Evolutionary conservation across 2,888 invertebrate species (phyloP).

Genomic region (Ophion costatus): DNA sequence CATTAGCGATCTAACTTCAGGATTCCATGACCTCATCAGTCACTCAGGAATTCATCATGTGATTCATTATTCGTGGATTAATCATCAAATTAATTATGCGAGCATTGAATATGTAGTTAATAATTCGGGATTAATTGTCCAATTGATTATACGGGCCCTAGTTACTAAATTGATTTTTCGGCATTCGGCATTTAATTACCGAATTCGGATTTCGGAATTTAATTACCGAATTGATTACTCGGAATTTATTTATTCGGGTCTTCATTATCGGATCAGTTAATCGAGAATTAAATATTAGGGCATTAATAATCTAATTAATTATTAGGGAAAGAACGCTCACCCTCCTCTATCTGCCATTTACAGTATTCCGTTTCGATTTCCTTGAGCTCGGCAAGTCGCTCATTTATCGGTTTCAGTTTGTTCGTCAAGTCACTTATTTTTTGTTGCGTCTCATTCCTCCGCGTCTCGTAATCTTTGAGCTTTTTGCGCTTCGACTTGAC

Average conservation of each 20-base stretch:
- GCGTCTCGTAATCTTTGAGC: constrained; percentile 87
- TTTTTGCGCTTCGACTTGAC: constrained; percentile 87
- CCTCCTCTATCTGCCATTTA: constrained; percentile 76
- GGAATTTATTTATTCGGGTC: not conserved
- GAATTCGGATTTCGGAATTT: no score
- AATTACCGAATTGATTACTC: no score
- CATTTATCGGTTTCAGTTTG: constrained; percentile 83
- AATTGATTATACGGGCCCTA: no score
- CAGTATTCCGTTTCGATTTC: constrained; percentile 79
- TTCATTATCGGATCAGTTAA: not conserved
- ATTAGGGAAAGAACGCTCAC: constrained; percentile 74
- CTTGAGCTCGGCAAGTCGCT: constrained; percentile 82
- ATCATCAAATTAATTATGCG: no score
- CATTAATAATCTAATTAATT: not conserved
- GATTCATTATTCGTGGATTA: no score
- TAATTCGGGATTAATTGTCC: no score
- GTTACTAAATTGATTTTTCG: no score
- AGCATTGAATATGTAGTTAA: no score
- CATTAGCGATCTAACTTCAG: no score
- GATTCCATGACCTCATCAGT: no score
- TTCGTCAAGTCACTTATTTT: constrained; percentile 83
- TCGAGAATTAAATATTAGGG: not conserved
- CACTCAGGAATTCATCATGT: no score
- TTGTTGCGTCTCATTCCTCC: constrained; percentile 85
- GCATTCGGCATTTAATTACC: no score